phyloP scores from a whole-genome alignment of 2,888 invertebrate species.

The Villa cingulata region DNA sequence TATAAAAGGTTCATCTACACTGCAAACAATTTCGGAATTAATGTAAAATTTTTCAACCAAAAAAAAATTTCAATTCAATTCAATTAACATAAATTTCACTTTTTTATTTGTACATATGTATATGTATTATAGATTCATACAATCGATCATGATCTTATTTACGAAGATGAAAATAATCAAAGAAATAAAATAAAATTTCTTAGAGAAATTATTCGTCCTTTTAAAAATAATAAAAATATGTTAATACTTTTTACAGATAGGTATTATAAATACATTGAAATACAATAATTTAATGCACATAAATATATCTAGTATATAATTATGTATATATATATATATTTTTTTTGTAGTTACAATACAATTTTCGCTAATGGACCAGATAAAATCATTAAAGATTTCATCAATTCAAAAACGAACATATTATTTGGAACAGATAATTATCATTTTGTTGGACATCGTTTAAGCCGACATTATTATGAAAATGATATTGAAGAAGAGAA shows the following conservation, averaged over 20 bases:
- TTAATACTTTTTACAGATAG: conserved; percentile 83
- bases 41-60: conserved; percentile 27
- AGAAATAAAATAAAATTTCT: too few relatives aligned
- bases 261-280: conserved; percentile 37
- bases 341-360: conserved; percentile 58
- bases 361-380: conserved; percentile 52
- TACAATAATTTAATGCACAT: too few relatives aligned
- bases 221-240: conserved; percentile 45
- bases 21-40: conserved; percentile 52
- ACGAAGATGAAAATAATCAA: conserved; percentile 45
- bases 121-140: conserved; percentile 39
- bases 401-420: conserved; percentile 53
- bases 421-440: conserved; percentile 86
- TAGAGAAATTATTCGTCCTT: conserved; percentile 39
- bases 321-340: too few relatives aligned
- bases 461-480: conserved; percentile 64
- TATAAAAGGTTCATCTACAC: conserved; percentile 69
- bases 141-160: conserved; percentile 67
- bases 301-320: too few relatives aligned
- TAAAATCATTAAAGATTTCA: conserved; percentile 66
- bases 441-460: conserved; percentile 83
- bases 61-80: neutral
- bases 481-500: conserved; percentile 52
- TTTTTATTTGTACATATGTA: neutral
- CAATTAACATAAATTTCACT: neutral